Evolutionary conservation across 1,140 invertebrate species (phyloP), one percentile per base, ranked within the genome.

Genomic region (Grapholita molesta): DNA sequence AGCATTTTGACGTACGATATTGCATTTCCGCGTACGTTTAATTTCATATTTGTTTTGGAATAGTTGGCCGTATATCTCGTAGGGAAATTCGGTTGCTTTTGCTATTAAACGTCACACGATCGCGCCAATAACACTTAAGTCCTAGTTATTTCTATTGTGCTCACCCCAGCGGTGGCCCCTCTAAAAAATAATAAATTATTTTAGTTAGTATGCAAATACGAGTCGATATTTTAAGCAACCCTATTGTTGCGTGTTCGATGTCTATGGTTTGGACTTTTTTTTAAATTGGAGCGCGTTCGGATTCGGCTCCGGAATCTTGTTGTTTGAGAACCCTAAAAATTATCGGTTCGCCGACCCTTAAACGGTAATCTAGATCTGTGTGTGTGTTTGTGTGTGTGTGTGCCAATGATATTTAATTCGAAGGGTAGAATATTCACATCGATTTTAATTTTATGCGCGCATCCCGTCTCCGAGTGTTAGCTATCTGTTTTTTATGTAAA

Each of bases 111-210:
- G 75, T 71, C 72, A 70, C 72, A 70, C 76, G 79, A 90, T 89
- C 84, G 64, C 74, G 81, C 85, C 88, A 89, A 90, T 89, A 90
- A 87, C 84, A 88, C 86, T 90, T 84, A 80, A 78, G 77, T 84
- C 84, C 81, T 88, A 86, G 82, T 86, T 84, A 83, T 79, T 75
- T 78, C 82, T 72, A 89, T 86, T 88, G 85, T 88, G 78, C 74
- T 73, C 83, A 88, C 89, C 87, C 86, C 82, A 90, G 79, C 70
- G 73, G 66, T 74, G 78, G 77, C 82, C 88, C 88, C 87, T 89
- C 79, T 75, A 85, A 90, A 90, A 90, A 88, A 91, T 91, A 91
- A 91, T 91, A 91, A 89, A 89, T 91, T 91, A 91, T 91, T 91
- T 91, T 91, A 91, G 88, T 91, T 89, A 91, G 87, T 91, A 91